Base-by-base conservation (phyloP, 2,888 invertebrate species). In the Acleris laterana region DNA sequence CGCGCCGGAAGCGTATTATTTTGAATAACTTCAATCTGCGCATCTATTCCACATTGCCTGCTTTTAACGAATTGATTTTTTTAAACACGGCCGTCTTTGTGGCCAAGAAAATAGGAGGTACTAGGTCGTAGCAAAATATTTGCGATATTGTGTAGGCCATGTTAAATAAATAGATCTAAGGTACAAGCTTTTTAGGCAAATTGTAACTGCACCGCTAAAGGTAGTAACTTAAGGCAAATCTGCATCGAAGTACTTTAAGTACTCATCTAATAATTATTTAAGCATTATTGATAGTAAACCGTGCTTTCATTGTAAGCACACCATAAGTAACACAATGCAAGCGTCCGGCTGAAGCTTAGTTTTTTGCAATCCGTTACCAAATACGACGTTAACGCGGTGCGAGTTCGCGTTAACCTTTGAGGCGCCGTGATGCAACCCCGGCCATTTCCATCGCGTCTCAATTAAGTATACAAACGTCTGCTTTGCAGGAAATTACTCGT, bases 331-430 rank as follows among this genome's bases (percentile, higher is more conserved):
- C 62, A 63, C 77, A 72, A 72, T 71, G 73, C 77, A 82, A 82
- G 83, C 81, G 69, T 73, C 65, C 63, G 68, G 75, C 73, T 75
- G 55, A 83, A 82, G 81, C 81, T 75, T 65, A 70, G 71, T 74
- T 74, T 78, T 78, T 74, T 78, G 77, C 74, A 77, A 79, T 76
- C 69, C 56, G 63, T 75, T 77, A 74, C 74, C 76, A 79, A 79
- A 77, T 69, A 69, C 69, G 55, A 62, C 49, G 55, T 59, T 65
- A 69, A 44, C 52, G 38, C 19, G 44, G 22, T 51, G 70, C 11
- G n/a, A 48, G 53, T 66, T 58, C 25, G 32, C 61, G 70, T 70
- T 71, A 73, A 76, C 76, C 75, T 77, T 75, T 75, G 63, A 71
- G 71, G 70, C 53, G 46, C 68, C 63, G 71, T 70, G 64, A 62